Base-by-base conservation (phyloP, 2,888 invertebrate species). In the Thecocarcelia acutangulata region DNA sequence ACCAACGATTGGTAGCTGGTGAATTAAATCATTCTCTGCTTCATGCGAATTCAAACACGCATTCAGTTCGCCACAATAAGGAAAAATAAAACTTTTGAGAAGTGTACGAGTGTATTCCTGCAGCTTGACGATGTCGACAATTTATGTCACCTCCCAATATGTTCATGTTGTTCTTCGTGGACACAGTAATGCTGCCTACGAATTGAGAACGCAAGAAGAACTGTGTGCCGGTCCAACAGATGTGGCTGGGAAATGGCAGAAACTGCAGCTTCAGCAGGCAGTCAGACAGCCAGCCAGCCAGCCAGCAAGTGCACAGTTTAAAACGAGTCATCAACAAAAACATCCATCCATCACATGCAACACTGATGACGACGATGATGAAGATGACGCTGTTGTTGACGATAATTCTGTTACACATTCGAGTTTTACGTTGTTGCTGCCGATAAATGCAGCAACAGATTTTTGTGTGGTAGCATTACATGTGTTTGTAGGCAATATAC, bases 131-230 rank as follows among this genome's bases (percentile, higher is more conserved):
- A 77, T 54, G 82, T 74, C 78, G 66, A 82, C 78, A 82, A 82
- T 82, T 82, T 82, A 82, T 78, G 78, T 82, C 82, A 82, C 82
- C 82, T 82, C 82, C 82, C 82, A 66, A 82, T 74, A 48, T 78
- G 82, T 82, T 50, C 78, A 82, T 78, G 82, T 76, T n/a, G n/a
- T 21, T 42, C 19, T 44, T 40, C 50, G 42, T 48, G 66, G 28
- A 33, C 3, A 42, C 40, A 75, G 33, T 33, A 33, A 52, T 69
- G 46, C 58, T 52, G 37, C 56, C 37, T 24, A 40, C 61, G 54
- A 56, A 58, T 44, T 15, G 17, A 17, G 19, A 33, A 42, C 52
- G 19, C 44, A 24, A 15, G 68, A 6, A 1, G 17, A 59, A 40
- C 3, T 56, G 61, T 81, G 42, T 69, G 24, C 37, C 50, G 64